Evolutionary conservation across 1,140 invertebrate species (phyloP), one percentile per base, ranked within the genome.

Genomic region (Plectrocnemia conspersa): DNA sequence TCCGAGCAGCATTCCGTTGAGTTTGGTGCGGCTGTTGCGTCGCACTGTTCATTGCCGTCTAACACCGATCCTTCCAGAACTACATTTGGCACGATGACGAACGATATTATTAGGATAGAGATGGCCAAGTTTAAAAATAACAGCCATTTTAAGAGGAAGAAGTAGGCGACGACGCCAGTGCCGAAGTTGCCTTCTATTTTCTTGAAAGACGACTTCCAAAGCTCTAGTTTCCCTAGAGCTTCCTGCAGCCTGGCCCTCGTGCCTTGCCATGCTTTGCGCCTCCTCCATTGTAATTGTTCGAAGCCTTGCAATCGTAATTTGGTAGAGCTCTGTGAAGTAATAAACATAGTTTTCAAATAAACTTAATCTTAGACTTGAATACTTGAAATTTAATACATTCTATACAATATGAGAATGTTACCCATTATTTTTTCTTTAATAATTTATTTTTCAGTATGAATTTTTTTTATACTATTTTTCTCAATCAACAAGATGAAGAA

Each of bases 121-220:
- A 87, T 78, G 15, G 75, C 62, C 5, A 89, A 53, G 67, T 91
- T 91, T 19, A 91, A 70, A 65, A 85, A 82, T 54, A 91, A 74
- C 4, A 91, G 73, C 86, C 88, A 90, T 61, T 89, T 82, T 33
- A 91, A 77, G 62, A 91, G 89, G 2, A 86, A 72, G 65, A 92
- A 91, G 65, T 86, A 89, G 0, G 87, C 81, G 0, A 86, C 84
- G 3, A 90, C 83, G 0, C 85, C 86, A 6, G 85, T 89, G 1
- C 88, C 88, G 65, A 85, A 88, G 63, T 86, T 84, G 19, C 87
- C 87, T 64, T 89, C 86, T 49, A 90, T 88, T 40, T 81, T 80
- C 60, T 83, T 80, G 42, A 89, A 69, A 49, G 84, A 81, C 3
- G 74, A 69, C 27, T 78, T 80, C 87, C 88, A 91, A 0, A 88